Evolutionary conservation across 2,113 vertebrate species (phyloP).

Genomic region (Megaptera novaeangliae): DNA sequence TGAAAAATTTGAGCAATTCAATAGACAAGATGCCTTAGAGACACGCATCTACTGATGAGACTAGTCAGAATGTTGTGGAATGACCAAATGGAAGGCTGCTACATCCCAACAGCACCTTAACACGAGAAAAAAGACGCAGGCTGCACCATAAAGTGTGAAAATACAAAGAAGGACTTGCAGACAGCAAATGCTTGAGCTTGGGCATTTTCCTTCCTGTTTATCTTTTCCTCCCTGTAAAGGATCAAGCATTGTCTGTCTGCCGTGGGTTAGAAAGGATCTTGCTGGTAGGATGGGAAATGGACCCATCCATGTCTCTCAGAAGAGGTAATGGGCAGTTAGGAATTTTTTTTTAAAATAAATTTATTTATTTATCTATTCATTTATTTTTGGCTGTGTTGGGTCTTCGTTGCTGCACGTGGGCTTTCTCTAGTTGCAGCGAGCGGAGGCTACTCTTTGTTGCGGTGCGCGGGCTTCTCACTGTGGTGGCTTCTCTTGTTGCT

Average conservation of each 20-base stretch:
- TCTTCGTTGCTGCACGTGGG: no score
- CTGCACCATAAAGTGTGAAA: not conserved
- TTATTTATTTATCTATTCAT: no score
- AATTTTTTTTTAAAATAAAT: no score
- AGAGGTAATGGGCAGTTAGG: not conserved
- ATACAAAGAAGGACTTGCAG: not conserved
- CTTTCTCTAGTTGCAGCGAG: no score
- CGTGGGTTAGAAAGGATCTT: not conserved
- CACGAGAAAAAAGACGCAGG: not conserved
- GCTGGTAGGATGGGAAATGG: not conserved
- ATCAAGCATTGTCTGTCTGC: not conserved
- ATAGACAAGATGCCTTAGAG: not conserved
- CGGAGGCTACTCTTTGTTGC: rapidly evolving
- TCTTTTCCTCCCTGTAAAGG: not conserved
- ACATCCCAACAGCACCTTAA: not conserved
- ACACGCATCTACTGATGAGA: not conserved
- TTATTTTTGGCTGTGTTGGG: no score
- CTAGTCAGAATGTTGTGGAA: not conserved
- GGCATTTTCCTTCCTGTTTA: not conserved
- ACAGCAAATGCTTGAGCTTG: not conserved
- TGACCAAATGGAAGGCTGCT: not conserved
- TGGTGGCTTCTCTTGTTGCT: no score
- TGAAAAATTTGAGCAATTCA: not conserved
- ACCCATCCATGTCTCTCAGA: not conserved
- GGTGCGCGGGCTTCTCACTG: no score